Percentiles rank a stretch among this genome's conserved stretches.
These are phyloP conservation scores for Notodonta ziczac DNA, from an alignment of 2,888 invertebrate genomes.

Conservation along the genomic window DNA sequence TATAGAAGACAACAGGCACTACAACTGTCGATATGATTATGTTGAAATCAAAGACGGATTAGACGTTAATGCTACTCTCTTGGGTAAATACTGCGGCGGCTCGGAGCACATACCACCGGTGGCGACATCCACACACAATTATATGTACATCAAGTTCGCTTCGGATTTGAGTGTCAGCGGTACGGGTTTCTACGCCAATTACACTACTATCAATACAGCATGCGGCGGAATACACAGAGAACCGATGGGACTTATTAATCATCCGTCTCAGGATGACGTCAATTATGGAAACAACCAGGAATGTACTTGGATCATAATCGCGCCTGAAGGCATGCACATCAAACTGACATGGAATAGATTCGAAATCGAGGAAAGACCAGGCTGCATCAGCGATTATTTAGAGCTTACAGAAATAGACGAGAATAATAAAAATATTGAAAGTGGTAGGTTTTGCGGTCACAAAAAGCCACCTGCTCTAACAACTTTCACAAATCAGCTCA, in stretches of 20 bases:
- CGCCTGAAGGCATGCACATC: slow-evolving; percentile 87
- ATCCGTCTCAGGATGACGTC: slow-evolving; percentile 75
- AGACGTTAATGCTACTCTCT: slow-evolving; percentile 84
- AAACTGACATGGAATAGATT: slow-evolving; percentile 91
- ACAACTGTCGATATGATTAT: slow-evolving; percentile 64
- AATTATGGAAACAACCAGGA: slow-evolving; percentile 72
- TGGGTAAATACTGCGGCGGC: slow-evolving; percentile 88
- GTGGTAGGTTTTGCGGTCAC: slow-evolving; percentile 88
- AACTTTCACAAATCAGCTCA: slow-evolving; percentile 87
- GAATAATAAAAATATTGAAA: slow-evolving; percentile 53
- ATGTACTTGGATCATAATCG: slow-evolving; percentile 91
- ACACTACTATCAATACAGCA: slow-evolving; percentile 86
- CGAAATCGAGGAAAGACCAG: slow-evolving; percentile 86
- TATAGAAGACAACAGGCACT: slow-evolving; percentile 77
- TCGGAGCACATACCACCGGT: slow-evolving; percentile 79
- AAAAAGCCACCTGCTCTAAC: slow-evolving; percentile 87
- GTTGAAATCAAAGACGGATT: slow-evolving; percentile 89
- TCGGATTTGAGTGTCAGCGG: slow-evolving; percentile 84
- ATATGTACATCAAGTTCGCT: slow-evolving; percentile 87
- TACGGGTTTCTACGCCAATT: slow-evolving; percentile 91
- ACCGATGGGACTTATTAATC: slow-evolving; percentile 85
- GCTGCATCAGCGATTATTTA: slow-evolving; percentile 86
- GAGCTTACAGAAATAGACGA: slow-evolving; percentile 87
- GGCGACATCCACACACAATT: slow-evolving; percentile 89
- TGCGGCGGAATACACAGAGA: slow-evolving; percentile 91